Percentiles rank a stretch among this genome's conserved stretches.
Conservation (phyloP, 1,140 invertebrate genomes). For the Diabrotica undecimpunctata region DNA sequence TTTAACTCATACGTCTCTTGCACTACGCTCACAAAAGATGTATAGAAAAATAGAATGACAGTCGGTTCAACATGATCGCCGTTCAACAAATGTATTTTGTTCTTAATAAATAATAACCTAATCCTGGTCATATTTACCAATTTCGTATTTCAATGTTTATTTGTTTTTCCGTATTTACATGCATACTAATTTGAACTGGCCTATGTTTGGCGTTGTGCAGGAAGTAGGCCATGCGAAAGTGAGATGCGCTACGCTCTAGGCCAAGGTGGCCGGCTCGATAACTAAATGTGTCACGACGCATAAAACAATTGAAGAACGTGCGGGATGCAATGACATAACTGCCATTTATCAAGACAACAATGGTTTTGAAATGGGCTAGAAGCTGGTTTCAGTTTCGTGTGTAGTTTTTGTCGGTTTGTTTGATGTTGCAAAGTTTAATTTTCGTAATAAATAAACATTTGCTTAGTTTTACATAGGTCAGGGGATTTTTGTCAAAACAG, state of each 20-base stretch:
- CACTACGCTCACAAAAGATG: too few relatives aligned
- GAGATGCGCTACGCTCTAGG: slow-evolving; percentile 15
- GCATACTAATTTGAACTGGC: not conserved
- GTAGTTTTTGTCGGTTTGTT: not conserved
- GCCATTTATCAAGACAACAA: slow-evolving; percentile 4
- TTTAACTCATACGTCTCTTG: too few relatives aligned
- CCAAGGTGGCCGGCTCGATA: slow-evolving; percentile 17
- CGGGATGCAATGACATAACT: slow-evolving; percentile 18
- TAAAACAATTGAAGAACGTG: slow-evolving; percentile 12
- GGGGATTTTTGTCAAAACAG: too few relatives aligned
- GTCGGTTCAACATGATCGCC: too few relatives aligned
- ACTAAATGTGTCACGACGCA: slow-evolving; percentile 17
- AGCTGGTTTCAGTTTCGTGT: not conserved
- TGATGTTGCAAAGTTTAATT: not conserved
- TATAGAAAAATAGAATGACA: too few relatives aligned
- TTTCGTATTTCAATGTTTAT: too few relatives aligned
- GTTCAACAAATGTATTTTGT: too few relatives aligned
- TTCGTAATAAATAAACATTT: not conserved
- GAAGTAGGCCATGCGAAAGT: slow-evolving; percentile 15
- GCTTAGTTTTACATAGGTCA: too few relatives aligned
- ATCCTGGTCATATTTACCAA: too few relatives aligned
- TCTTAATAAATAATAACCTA: too few relatives aligned
- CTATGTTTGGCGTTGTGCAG: not conserved
- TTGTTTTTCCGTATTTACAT: too few relatives aligned
- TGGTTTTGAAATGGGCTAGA: not conserved